Percentiles rank a stretch among this genome's conserved stretches.
These are phyloP conservation scores for Sceloporus undulatus DNA, from an alignment of 2,113 vertebrate species.

Conservation along the genomic window DNA sequence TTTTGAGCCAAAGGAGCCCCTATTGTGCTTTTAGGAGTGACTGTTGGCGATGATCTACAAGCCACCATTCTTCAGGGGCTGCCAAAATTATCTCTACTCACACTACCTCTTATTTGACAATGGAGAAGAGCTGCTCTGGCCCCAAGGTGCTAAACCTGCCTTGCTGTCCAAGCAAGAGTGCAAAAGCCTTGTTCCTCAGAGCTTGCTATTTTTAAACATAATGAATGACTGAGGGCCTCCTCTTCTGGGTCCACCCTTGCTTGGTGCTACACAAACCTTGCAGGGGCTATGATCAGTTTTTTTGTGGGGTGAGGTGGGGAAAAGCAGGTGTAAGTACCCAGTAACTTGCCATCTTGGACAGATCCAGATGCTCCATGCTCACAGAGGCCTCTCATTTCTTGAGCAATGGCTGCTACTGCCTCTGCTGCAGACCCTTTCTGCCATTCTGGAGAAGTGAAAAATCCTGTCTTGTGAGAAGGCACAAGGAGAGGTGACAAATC, in stretches of 20 bases:
- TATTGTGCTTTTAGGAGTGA: rapidly evolving
- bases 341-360: no score
- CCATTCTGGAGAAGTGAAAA: neutral
- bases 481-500: no score
- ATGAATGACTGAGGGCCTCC: no score
- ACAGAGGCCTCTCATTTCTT: no score
- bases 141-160: neutral
- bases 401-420: no score
- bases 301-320: no score
- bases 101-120: neutral
- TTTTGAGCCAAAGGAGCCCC: neutral
- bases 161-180: no score
- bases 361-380: neutral
- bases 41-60: neutral
- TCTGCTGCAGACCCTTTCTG: no score
- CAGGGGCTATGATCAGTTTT: neutral
- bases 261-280: neutral
- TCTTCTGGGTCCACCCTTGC: neutral
- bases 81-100: neutral
- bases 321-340: neutral
- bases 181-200: no score
- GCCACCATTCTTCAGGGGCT: neutral
- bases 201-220: no score
- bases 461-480: no score
- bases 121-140: neutral